Evolutionary conservation across 2,797 vertebrate genomes (phyloP).

Genomic region (Podargus strigoides): DNA sequence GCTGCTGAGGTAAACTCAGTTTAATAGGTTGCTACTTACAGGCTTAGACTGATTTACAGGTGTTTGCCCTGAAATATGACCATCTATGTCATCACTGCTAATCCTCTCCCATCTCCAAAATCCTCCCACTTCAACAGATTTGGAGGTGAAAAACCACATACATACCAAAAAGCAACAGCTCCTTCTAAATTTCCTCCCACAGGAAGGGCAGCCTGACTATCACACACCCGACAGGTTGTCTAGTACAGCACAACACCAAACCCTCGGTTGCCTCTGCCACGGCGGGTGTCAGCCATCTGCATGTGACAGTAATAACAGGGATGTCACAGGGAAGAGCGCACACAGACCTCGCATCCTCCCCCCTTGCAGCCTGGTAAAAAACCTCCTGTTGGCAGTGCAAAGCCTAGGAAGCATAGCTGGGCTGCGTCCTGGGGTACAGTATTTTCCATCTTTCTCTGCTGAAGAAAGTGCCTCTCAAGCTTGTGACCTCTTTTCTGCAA

Average conservation of each 20-base stretch:
- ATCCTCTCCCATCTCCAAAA: constrained; percentile 29
- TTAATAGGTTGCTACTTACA: constrained; percentile 51
- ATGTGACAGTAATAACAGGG: constrained; percentile 40
- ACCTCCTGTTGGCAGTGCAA: not conserved
- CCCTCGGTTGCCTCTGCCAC: not conserved
- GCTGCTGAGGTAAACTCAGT: constrained; percentile 33
- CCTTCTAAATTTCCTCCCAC: not conserved
- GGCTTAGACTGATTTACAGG: constrained; percentile 51
- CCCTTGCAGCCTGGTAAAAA: not conserved
- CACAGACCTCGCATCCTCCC: not conserved
- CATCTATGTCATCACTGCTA: constrained; percentile 2
- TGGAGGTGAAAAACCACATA: constrained; percentile 1
- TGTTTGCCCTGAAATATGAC: constrained; percentile 56
- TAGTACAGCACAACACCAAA: not conserved
- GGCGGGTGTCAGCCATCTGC: not conserved
- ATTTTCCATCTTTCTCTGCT: not conserved
- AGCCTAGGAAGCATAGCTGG: not conserved
- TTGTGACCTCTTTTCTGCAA: not conserved
- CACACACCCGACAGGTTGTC: not conserved
- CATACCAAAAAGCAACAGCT: not conserved
- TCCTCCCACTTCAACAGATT: not conserved
- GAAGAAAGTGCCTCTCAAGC: not conserved
- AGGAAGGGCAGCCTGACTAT: constrained; percentile 7
- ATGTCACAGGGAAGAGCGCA: not conserved
- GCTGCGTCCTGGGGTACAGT: not conserved